Base-by-base conservation (phyloP, 2,888 invertebrate species). In the Agrochola lota region DNA sequence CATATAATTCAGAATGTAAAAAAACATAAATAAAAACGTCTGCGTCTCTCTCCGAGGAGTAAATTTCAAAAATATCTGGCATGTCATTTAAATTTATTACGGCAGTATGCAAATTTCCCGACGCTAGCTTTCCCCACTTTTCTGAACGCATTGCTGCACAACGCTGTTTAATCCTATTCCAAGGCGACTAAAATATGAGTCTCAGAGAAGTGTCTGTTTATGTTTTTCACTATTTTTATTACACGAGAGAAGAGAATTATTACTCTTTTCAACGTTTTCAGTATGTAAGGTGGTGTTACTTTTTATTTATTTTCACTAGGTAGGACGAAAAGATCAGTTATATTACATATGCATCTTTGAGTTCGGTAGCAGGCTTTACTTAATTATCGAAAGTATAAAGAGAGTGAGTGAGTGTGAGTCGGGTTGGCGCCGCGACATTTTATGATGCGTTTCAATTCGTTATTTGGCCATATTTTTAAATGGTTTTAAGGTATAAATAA, bases 21-120 rank as follows among this genome's bases (percentile, higher is more conserved):
- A 9, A 57, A 35, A 49, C 2, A 11, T 46, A 30, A 64, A 49
- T 23, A 66, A 17, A 57, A 64, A 40, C 30, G n/a, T 43, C 68
- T 43, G 26, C 12, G 0, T 55, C 35, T 66, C 30, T 30, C 23
- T 23, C 30, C 12, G n/a, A 17, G 9, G 49, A 49, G 60, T 35
- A 68, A 62, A 74, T 74, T 46, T 46, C 1, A 68, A 66, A 74
- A 74, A 82, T 64, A 59, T 64, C 68, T 70, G 66, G 67, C 72
- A 0, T 71, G 55, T 70, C 69, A 78, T 64, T 69, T 86, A 68
- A 80, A 80, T 86, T 79, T 76, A 84, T 84, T 77, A 78, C 40
- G 69, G n/a, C 46, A 49, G 67, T 63, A 80, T 87, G 85, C 66
- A 86, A 87, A 84, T 85, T 86, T 71, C 55, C 23, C 67, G 73